These are phyloP conservation scores for Hetaerina titia DNA, from an alignment of 2,888 invertebrate species.

Conservation along the genomic window DNA sequence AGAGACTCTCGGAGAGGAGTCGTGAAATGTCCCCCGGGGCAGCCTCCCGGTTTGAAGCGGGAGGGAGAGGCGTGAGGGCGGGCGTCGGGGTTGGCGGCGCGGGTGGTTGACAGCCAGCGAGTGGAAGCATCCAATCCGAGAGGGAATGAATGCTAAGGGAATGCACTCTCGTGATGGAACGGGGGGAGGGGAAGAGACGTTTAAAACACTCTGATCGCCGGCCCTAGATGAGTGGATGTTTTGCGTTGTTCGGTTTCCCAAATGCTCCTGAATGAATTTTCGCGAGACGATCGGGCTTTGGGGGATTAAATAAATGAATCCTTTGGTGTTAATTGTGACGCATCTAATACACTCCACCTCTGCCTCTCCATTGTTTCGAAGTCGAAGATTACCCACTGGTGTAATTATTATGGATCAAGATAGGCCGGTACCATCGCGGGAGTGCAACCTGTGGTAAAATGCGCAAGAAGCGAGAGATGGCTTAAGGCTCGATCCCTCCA, in stretches of 20 bases:
- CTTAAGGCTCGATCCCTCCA: not conserved
- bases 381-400: not conserved
- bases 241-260: not conserved
- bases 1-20: not conserved
- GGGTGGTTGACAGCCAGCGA: not conserved
- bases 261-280: not conserved
- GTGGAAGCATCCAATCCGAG: not conserved
- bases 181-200: not conserved
- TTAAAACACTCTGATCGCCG: not conserved
- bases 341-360: not conserved
- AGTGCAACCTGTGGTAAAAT: not conserved
- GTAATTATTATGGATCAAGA: conserved; percentile 60
- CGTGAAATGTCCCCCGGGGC: conserved; percentile 20
- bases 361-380: not conserved
- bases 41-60: not conserved
- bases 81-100: not conserved
- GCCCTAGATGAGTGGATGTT: not conserved
- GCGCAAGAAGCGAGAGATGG: not conserved
- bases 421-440: not conserved
- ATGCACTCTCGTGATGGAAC: not conserved
- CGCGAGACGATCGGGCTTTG: not conserved
- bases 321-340: conserved; percentile 25
- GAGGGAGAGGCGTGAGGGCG: not conserved
- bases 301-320: not conserved
- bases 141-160: conserved; percentile 4